Conservation (phyloP, 2,797 vertebrate genomes). For the Rhinatrema bivittatum region DNA sequence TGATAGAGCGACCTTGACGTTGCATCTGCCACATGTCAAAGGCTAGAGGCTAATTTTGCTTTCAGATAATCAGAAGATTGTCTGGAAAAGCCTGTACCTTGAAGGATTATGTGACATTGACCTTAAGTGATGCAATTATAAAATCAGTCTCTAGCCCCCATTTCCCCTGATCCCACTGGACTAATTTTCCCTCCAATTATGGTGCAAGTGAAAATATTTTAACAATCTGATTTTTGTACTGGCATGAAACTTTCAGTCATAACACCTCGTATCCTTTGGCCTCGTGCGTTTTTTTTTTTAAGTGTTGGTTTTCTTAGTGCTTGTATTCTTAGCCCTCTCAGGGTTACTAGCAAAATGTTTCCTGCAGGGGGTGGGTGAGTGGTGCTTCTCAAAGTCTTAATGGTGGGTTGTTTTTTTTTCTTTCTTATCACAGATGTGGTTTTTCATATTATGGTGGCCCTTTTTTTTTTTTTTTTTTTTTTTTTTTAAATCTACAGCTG, state of each 20-base stretch:
- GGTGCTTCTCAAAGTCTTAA: too few species aligned
- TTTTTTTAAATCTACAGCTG: too few species aligned
- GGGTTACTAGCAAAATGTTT: slow-evolving; percentile 31
- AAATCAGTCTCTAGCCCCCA: slow-evolving; percentile 32
- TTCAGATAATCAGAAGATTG: slow-evolving; percentile 23
- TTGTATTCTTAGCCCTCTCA: slow-evolving; percentile 25
- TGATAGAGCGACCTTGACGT: slow-evolving; percentile 20
- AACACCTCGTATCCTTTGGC: slow-evolving; percentile 53
- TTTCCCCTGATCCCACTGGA: slow-evolving; percentile 40
- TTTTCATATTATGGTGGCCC: background rate
- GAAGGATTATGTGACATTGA: slow-evolving; percentile 19
- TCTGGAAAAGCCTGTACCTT: slow-evolving; percentile 25
- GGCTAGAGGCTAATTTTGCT: slow-evolving; percentile 19
- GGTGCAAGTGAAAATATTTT: slow-evolving; percentile 57
- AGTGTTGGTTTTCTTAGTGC: slow-evolving; percentile 36
- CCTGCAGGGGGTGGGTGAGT: too few species aligned
- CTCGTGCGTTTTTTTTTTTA: slow-evolving; percentile 45
- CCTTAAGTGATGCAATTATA: slow-evolving; percentile 31
- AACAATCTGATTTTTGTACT: slow-evolving; percentile 65
- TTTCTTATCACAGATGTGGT: background rate
- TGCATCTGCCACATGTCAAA: slow-evolving; percentile 8
- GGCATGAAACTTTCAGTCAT: slow-evolving; percentile 56
- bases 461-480: too few species aligned
- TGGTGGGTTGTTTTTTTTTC: too few species aligned
- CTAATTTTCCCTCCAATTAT: slow-evolving; percentile 52